phyloP scores from a whole-genome alignment of 2,113 vertebrate genomes.

The Trachemys scripta region DNA sequence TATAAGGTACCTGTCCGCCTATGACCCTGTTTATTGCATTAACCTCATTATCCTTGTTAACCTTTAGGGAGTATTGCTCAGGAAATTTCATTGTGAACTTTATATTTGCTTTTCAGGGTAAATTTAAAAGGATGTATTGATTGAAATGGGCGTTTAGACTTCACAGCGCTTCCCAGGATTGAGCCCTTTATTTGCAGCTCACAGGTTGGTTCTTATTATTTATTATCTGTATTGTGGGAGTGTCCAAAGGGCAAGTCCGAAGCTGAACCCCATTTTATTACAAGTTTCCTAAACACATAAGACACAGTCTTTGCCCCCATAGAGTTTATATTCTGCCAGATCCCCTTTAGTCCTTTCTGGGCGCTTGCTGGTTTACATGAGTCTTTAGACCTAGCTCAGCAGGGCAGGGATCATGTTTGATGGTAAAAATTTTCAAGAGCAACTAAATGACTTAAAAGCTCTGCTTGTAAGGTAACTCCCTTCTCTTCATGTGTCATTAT shows the following conservation, averaged over 20 bases:
- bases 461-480: too few relatives aligned
- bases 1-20: accelerated
- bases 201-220: not conserved
- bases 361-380: not conserved
- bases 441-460: not conserved
- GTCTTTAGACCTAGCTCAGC: not conserved
- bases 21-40: not conserved
- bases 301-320: not conserved
- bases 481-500: too few relatives aligned
- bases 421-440: not conserved
- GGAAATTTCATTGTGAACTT: not conserved
- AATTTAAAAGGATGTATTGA: not conserved
- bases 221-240: accelerated
- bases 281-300: not conserved
- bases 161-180: not conserved
- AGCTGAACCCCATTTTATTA: not conserved
- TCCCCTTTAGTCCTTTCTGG: not conserved
- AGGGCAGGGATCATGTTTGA: not conserved
- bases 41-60: not conserved
- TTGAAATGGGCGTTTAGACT: not conserved
- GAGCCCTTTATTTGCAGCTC: not conserved
- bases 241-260: not conserved
- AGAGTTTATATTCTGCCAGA: not conserved
- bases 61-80: not conserved
- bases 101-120: not conserved